Base-by-base conservation (phyloP, 2,113 vertebrate species). In the Nerophis ophidion region DNA sequence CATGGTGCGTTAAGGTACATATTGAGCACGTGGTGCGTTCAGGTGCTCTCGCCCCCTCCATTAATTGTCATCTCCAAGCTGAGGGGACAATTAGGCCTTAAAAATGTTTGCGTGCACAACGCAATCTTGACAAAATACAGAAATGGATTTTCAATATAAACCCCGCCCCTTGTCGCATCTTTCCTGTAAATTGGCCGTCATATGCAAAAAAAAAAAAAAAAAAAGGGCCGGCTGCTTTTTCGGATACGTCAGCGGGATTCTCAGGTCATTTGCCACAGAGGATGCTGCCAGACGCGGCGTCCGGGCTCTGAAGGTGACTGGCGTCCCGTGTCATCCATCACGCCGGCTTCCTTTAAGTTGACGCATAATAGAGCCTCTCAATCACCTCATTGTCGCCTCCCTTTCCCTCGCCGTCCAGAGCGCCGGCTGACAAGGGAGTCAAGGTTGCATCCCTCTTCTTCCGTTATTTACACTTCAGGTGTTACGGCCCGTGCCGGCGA, bases 291-390 rank as follows among this genome's bases (percentile, higher is more conserved):
- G 76, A 44, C 68, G 62, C 42, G 59, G 73, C 71, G 81, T 77
- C 82, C 87, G 84, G 89, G 90, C 91, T 89, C 92, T 95, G 94
- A 98, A 98, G 96, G 96, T 98, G 96, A 98, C 94, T 95, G 92
- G 80, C 85, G 90, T 81, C 80, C 36, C 70, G 75, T 77, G 92
- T 92, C 94, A 98, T 98, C 96, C 95, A 99, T 99, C 95, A 99
- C 90, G 74, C 86, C 83, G 88, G 93, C 93, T 95, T 96, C 92
- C 94, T 95, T 96, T 96, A 96, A 94, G 94, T 95, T 97, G 92
- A 96, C 96, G 92, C 92, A 91, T 98, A 98, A 98, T 99, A 92
- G 94, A 93, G 91, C 91, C 93, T 91, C 95, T 98, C 95, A 96
- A 97, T 99, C 96, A 98, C 76, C 92, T 92, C 91, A 90, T 91